Percentiles rank a stretch among this genome's conserved stretches.
Conservation (phyloP, 1,140 invertebrate genomes). For the Trichonephila clavipes region DNA sequence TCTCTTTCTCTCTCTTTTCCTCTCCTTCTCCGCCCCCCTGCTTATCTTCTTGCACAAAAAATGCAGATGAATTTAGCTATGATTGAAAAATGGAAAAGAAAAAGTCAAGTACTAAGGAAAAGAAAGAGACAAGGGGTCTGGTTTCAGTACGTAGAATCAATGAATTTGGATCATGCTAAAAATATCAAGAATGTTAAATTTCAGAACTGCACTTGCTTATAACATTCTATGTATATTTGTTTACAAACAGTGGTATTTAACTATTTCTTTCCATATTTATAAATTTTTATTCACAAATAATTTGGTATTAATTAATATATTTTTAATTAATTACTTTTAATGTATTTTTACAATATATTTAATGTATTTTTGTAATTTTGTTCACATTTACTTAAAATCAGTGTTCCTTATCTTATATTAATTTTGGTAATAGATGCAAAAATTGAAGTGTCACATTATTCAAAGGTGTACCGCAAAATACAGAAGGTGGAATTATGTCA, state of each 20-base stretch:
- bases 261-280: too few species aligned
- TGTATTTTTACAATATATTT: too few species aligned
- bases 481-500: too few species aligned
- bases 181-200: neutral
- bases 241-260: too few species aligned
- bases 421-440: too few species aligned
- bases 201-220: neutral
- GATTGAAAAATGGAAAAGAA: conserved; percentile 25
- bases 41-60: conserved; percentile 38
- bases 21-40: neutral
- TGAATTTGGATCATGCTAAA: neutral
- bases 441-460: too few species aligned
- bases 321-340: too few species aligned
- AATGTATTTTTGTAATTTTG: too few species aligned
- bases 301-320: neutral
- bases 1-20: neutral
- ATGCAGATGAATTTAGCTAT: conserved; percentile 39
- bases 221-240: neutral
- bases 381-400: too few species aligned
- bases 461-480: too few species aligned
- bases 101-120: neutral
- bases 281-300: neutral
- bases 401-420: too few species aligned
- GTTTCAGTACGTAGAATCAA: neutral
- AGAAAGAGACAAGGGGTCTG: neutral